Conservation (phyloP, 2,888 invertebrate species). For the Aleiodes leptofemur region DNA sequence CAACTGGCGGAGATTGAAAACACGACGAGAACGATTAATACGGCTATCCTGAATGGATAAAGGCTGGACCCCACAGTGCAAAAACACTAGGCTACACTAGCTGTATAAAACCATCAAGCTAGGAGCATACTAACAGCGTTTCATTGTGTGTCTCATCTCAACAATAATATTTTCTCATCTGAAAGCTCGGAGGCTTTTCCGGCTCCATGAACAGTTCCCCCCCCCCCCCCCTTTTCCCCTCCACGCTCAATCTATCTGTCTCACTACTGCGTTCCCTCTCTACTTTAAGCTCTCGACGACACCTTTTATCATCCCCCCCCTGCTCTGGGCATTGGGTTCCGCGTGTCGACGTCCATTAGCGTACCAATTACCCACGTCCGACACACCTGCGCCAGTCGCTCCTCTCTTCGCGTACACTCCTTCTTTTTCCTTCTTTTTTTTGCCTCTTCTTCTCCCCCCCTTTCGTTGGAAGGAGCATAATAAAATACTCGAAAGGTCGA, state of each 20-base stretch:
- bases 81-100: background rate
- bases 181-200: slow-evolving; percentile 45
- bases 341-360: slow-evolving; percentile 59
- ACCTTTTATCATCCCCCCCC: slow-evolving; percentile 20
- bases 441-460: background rate
- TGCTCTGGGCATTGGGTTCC: slow-evolving; percentile 11
- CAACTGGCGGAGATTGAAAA: slow-evolving; percentile 21
- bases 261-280: background rate
- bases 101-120: slow-evolving; percentile 4
- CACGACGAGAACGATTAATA: slow-evolving; percentile 31
- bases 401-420: slow-evolving; percentile 41
- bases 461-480: no score
- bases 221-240: slow-evolving; percentile 35
- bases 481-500: slow-evolving; percentile 9
- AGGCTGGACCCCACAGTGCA: background rate
- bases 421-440: slow-evolving; percentile 38
- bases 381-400: slow-evolving; percentile 55
- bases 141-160: slow-evolving; percentile 37
- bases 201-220: slow-evolving; percentile 44
- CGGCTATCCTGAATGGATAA: slow-evolving; percentile 1
- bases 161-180: slow-evolving; percentile 49
- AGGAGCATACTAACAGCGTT: slow-evolving; percentile 7
- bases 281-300: slow-evolving; percentile 6
- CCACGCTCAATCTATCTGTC: background rate
- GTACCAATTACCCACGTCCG: slow-evolving; percentile 61